Percentiles rank a stretch among this genome's conserved stretches.
phyloP scores from a whole-genome alignment of 2,113 vertebrate species.

The Microcebus lehilahytsara region DNA sequence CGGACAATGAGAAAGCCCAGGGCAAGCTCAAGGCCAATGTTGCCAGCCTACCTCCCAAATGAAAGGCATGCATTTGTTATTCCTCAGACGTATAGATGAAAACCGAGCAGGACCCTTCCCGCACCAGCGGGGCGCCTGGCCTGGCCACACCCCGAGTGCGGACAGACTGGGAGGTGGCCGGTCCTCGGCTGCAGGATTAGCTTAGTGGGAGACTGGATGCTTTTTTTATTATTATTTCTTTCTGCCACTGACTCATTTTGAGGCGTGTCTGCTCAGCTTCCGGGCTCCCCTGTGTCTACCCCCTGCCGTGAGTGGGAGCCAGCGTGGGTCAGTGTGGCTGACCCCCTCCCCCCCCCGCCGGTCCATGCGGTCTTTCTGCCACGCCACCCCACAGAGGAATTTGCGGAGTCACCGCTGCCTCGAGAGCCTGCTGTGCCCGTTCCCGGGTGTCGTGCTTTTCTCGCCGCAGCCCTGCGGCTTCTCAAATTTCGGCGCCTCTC shows the following conservation, averaged over 20 bases:
- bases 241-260: rapidly evolving
- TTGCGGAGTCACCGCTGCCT: rapidly evolving
- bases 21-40: rapidly evolving
- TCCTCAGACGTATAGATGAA: background rate
- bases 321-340: too few relatives aligned
- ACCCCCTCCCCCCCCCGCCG: too few relatives aligned
- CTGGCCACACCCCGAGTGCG: background rate
- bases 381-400: background rate
- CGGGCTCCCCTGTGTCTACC: rapidly evolving
- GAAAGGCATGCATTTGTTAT: background rate
- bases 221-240: background rate
- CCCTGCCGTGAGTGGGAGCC: too few relatives aligned
- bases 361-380: too few relatives aligned
- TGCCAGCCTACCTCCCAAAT: background rate
- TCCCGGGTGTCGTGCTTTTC: background rate
- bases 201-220: background rate
- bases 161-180: too few relatives aligned
- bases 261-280: background rate
- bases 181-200: rapidly evolving
- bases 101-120: background rate
- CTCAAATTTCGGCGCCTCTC: background rate
- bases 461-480: rapidly evolving
- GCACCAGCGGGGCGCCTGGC: background rate
- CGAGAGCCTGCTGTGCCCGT: too few relatives aligned
- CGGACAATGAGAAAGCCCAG: rapidly evolving